Percentiles rank a stretch among this genome's conserved stretches.
Evolutionary conservation across 2,113 vertebrate species (phyloP).

Genomic region (zebrafish (Danio rerio)): DNA sequence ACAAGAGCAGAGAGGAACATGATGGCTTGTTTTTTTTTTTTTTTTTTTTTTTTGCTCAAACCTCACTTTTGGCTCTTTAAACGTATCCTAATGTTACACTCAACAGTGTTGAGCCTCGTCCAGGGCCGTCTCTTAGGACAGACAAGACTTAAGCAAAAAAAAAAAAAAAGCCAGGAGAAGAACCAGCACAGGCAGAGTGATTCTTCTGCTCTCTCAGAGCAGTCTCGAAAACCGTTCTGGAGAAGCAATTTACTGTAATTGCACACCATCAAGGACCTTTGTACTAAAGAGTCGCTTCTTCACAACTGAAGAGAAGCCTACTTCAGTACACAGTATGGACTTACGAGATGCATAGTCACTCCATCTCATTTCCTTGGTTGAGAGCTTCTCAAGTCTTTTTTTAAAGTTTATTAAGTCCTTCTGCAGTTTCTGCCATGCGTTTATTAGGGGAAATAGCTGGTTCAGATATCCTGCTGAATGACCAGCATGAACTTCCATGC

Average conservation of each 20-base stretch:
- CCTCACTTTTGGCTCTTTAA: slow-evolving; percentile 25
- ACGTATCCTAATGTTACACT: slow-evolving; percentile 14
- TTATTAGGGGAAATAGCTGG: slow-evolving; percentile 29
- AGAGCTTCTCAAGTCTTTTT: background rate
- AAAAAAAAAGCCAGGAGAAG: slow-evolving; percentile 11
- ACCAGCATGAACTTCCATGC: slow-evolving; percentile 1
- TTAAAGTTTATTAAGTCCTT: background rate
- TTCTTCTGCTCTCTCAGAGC: slow-evolving; percentile 32
- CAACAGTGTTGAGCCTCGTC: slow-evolving; percentile 4
- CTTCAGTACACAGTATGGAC: slow-evolving; percentile 26
- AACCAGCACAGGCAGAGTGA: slow-evolving; percentile 2
- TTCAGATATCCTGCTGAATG: slow-evolving; percentile 27
- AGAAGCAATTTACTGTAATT: slow-evolving; percentile 1
- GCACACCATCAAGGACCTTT: background rate
- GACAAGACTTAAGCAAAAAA: slow-evolving; percentile 44
- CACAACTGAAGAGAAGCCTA: background rate
- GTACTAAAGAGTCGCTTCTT: slow-evolving; percentile 27
- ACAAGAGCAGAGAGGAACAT: slow-evolving; percentile 20
- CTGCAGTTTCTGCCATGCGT: slow-evolving; percentile 41
- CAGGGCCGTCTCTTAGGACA: background rate
- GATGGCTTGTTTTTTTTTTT: slow-evolving; percentile 25
- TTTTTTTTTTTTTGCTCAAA: slow-evolving; percentile 22
- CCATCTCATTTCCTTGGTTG: slow-evolving; percentile 16
- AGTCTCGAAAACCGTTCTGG: background rate
- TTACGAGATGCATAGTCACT: slow-evolving; percentile 9